phyloP scores from a whole-genome alignment of 2,797 vertebrate genomes.

The Loris lydekkerianus region DNA sequence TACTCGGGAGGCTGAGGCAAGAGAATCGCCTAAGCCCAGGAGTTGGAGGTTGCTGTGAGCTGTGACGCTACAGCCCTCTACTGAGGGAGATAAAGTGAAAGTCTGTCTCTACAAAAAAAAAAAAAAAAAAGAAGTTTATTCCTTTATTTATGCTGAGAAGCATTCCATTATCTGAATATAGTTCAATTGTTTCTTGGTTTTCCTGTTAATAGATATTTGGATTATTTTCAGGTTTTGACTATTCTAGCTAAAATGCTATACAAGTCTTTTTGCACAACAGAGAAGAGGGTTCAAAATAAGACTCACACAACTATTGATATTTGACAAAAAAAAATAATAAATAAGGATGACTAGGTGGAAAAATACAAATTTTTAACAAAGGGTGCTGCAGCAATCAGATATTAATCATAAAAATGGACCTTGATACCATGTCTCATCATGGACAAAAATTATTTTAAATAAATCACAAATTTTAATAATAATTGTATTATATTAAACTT shows the following conservation, averaged over 20 bases:
- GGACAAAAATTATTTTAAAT: background rate
- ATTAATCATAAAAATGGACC: background rate
- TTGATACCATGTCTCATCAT: background rate
- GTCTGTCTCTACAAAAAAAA: too few species aligned
- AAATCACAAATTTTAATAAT: background rate
- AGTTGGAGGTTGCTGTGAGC: too few species aligned
- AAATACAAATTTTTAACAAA: conserved; percentile 20
- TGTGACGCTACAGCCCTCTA: too few species aligned
- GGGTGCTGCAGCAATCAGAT: background rate
- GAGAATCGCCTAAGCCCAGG: too few species aligned
- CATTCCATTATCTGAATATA: background rate
- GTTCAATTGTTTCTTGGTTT: background rate
- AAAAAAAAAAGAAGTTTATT: background rate
- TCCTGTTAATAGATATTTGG: too few species aligned
- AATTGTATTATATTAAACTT: background rate
- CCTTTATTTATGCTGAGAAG: background rate
- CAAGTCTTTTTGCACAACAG: background rate
- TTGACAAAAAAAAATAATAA: background rate
- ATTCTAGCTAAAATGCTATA: background rate
- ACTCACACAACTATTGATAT: background rate
- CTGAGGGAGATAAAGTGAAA: too few species aligned
- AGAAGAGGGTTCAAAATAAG: background rate
- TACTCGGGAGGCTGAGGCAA: too few species aligned
- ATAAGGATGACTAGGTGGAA: background rate
- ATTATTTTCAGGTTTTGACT: background rate